phyloP scores from a whole-genome alignment of 1,140 invertebrate species.

The Ips typographus region DNA sequence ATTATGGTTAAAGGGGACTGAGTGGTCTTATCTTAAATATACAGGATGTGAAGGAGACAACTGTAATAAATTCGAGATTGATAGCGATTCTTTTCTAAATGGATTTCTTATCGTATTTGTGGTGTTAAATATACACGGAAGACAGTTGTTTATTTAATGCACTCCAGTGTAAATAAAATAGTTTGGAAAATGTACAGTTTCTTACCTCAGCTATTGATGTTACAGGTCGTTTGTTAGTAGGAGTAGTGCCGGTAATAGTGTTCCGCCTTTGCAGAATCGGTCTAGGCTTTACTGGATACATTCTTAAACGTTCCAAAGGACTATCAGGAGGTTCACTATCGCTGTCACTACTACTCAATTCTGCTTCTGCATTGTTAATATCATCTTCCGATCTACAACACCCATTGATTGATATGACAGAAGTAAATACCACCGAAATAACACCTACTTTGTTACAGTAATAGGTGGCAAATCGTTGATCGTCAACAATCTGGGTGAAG shows the following conservation, averaged over 20 bases:
- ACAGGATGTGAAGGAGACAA: slow-evolving; percentile 41
- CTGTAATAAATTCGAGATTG: slow-evolving; percentile 21
- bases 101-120: slow-evolving; percentile 15
- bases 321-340: slow-evolving; percentile 50
- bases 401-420: slow-evolving; percentile 12
- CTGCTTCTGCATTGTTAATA: slow-evolving; percentile 42
- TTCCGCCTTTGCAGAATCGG: slow-evolving; percentile 77
- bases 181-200: background rate
- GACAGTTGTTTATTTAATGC: background rate
- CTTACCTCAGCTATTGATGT: slow-evolving; percentile 66
- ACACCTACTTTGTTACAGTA: slow-evolving; percentile 59
- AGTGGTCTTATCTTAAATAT: slow-evolving; percentile 26
- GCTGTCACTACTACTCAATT: slow-evolving; percentile 47
- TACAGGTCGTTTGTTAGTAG: slow-evolving; percentile 65
- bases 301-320: slow-evolving; percentile 51
- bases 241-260: slow-evolving; percentile 83
- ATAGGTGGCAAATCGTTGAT: slow-evolving; percentile 65
- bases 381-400: slow-evolving; percentile 45
- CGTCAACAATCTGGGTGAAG: slow-evolving; percentile 65
- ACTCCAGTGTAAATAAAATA: background rate
- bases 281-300: slow-evolving; percentile 76
- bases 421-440: background rate
- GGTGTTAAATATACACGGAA: slow-evolving; percentile 6
- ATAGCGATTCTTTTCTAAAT: slow-evolving; percentile 20
- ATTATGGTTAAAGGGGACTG: slow-evolving; percentile 5